Base-by-base conservation (phyloP, 2,113 vertebrate species). In the Microcebus griseorufus region DNA sequence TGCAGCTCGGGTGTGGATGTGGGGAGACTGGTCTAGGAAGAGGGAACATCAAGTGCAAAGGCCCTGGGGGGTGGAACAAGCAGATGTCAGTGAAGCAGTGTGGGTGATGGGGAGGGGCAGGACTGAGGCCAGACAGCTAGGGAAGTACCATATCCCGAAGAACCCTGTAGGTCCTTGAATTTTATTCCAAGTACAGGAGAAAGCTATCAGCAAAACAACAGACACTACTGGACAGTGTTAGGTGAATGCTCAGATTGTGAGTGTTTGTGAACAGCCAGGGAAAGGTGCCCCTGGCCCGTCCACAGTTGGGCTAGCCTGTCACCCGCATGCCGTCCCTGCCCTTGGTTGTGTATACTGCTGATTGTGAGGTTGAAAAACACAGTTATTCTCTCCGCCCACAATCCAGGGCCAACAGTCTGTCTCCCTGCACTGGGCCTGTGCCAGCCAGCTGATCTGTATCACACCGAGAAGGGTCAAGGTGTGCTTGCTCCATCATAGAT, bases 371-470 rank as follows among this genome's bases (percentile, higher is more conserved):
- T 10, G 25, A 37, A 72, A 93, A 72, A 37, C 55, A 64, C 17
- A 60, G 60, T 80, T 11, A 62, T 42, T 62, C 37, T 55, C 1
- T 80, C 53, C 27, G 51, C 22, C 62, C 22, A 75, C 29, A 79
- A 27, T 11, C 20, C 0, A 1, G 20, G 39, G 18, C 10, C 39
- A 18, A 16, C 3, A 9, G 39, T 22, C 16, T 13, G 34, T 62
- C 78, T 88, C 34, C 82, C 86, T 34, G 10, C 9, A 42, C 9
- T 25, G 42, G 34, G 12, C 34, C 76, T 88, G 78, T 0, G 0
- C 48, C 62, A 83, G 60, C 69, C 91, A 55, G 58, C 64, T 53
- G 79, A 53, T 53, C 14, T 0, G 4, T 10, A 37, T 48, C 17
- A 18, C 17, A 6, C 75, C 53, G 9, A 42, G 80, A 72, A 65